Evolutionary conservation across 2,888 invertebrate genomes (phyloP), one percentile per base, ranked within the genome.

Genomic region (Phyto melanocephala): DNA sequence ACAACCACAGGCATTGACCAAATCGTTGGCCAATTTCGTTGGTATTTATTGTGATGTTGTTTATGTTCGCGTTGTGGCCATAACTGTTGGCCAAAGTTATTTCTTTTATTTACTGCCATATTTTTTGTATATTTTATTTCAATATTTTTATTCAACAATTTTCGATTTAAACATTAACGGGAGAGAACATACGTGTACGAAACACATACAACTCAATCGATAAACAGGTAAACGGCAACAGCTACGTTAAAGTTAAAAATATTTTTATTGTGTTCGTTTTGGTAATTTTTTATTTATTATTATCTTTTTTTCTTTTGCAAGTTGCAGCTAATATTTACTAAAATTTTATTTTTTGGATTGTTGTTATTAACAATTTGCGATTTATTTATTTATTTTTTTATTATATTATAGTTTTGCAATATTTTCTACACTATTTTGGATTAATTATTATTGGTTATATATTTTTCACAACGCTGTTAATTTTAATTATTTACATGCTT

Each of bases 91-190:
- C 47, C 74, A 70, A 70, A 50, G 24, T 56, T 47, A 52, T 81
- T 74, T 52, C 28, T 65, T 42, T 52, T 79, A 60, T 65, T 75
- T 71, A 71, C 42, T 71, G 65, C 70, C 82, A 82, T 82, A 65
- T 58, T 77, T 74, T 52, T 42, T 68, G 20, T 70, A 5, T 50
- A 35, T 62, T 52, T 52, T 54, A 40, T 24, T 17, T 62, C 2
- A 50, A 20, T 40, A 42, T 35, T 15, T 78, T 45, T 20, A 58
- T 2, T 60, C 47, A 10, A 54, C 47, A 52, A 24, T 74, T 60
- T 17, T 72, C 3, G 28, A 11, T 45, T 47, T 63, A 7, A 45
- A 17, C 33, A 11, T 52, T 40, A 63, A 28, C 52, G 15, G 11
- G n/a, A 42, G 22, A 22, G 50, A 13, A 52, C n/a, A 11, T 35